Evolutionary conservation across 2,888 invertebrate species (phyloP).

Genomic region (Onthophagus sagittarius): DNA sequence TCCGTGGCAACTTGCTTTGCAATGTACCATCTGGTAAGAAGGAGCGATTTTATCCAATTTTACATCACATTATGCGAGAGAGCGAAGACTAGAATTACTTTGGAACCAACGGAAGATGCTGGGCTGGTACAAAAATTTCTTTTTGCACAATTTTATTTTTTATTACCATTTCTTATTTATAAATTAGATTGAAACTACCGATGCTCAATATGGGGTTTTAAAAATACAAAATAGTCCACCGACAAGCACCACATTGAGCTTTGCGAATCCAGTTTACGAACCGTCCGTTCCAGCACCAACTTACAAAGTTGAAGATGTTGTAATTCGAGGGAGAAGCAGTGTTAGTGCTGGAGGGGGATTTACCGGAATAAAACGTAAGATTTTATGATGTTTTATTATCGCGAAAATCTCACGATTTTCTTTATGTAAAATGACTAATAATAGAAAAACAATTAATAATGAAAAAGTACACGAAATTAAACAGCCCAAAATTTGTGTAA

Average conservation of each 20-base stretch:
- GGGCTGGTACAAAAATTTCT: slow-evolving; percentile 57
- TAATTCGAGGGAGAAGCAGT: slow-evolving; percentile 59
- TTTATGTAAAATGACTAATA: not conserved
- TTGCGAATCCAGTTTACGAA: slow-evolving; percentile 81
- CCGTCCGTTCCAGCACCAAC: slow-evolving; percentile 61
- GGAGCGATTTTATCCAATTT: slow-evolving; percentile 78
- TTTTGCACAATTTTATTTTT: not conserved
- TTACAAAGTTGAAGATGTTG: slow-evolving; percentile 75
- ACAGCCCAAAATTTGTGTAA: too few species aligned
- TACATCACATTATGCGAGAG: slow-evolving; percentile 73
- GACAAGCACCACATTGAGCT: slow-evolving; percentile 63
- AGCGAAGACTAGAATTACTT: slow-evolving; percentile 71
- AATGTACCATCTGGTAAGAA: slow-evolving; percentile 72
- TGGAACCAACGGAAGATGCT: slow-evolving; percentile 83
- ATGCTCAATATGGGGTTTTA: slow-evolving; percentile 69
- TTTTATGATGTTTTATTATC: not conserved
- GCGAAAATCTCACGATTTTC: not conserved
- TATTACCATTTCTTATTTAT: slow-evolving; percentile 23
- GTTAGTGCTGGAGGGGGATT: slow-evolving; percentile 49
- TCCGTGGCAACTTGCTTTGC: slow-evolving; percentile 74
- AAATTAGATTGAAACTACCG: slow-evolving; percentile 60
- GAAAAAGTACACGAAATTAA: too few species aligned
- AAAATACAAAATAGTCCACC: slow-evolving; percentile 70
- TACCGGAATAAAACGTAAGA: slow-evolving; percentile 53
- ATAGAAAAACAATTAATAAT: too few species aligned